A percentile compares a stretch with the other conserved stretches of the same genome.
Evolutionary conservation across 53 echinoderm and acorn worm genomes (phyloP).

Genomic region (Antedon mediterranea): DNA sequence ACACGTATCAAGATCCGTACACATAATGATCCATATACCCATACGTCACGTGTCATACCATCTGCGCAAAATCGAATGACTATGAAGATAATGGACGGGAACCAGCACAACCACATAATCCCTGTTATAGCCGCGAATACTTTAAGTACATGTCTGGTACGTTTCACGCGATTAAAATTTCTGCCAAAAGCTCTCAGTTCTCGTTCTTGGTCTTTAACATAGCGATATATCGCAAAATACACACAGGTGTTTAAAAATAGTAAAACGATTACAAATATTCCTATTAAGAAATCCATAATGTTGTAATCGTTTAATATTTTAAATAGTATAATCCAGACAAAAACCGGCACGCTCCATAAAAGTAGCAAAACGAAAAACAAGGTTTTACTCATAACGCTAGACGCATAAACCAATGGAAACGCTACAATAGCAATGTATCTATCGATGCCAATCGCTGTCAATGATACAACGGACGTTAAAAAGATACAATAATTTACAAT

Average conservation of each 20-base stretch:
- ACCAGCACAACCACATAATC: background rate
- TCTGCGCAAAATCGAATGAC: background rate
- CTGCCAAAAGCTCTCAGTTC: background rate
- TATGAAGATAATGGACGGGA: background rate
- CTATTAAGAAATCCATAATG: background rate
- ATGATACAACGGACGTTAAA: background rate
- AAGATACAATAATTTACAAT: background rate
- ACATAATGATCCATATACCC: background rate
- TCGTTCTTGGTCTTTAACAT: background rate
- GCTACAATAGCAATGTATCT: background rate
- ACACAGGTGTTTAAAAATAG: background rate
- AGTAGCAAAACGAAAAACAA: background rate
- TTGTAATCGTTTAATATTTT: background rate
- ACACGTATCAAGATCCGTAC: background rate
- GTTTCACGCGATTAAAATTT: background rate
- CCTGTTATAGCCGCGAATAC: background rate
- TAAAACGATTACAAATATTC: background rate
- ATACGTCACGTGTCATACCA: background rate
- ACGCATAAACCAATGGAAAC: background rate
- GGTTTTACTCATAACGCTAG: background rate
- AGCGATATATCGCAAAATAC: background rate
- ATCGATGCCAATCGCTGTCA: background rate
- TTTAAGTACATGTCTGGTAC: background rate
- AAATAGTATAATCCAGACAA: background rate
- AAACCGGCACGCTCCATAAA: background rate